Evolutionary conservation across 2,113 vertebrate genomes (phyloP).

Genomic region (Saguinus imperator): DNA sequence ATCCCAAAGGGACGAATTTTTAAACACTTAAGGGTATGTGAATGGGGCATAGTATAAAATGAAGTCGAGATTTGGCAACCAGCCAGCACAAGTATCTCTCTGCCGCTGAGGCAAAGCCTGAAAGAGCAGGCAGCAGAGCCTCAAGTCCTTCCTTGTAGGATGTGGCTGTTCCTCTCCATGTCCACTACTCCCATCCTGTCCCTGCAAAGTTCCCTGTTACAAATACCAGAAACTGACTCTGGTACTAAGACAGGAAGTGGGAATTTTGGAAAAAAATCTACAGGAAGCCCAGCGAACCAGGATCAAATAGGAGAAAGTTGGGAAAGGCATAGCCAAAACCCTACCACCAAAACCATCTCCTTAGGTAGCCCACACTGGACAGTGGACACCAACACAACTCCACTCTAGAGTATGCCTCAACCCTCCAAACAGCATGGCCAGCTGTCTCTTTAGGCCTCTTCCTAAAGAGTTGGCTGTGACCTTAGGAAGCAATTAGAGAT

Average conservation of each 20-base stretch:
- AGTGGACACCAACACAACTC: too few species aligned
- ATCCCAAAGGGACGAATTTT: background rate
- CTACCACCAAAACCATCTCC: background rate
- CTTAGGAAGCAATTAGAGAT: background rate
- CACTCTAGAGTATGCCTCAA: too few species aligned
- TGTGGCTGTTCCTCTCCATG: rapidly evolving
- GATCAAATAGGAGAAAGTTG: background rate
- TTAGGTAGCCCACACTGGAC: too few species aligned
- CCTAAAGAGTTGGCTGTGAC: background rate
- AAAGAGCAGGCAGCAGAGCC: background rate
- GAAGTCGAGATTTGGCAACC: background rate
- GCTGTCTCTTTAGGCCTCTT: background rate
- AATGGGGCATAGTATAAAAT: background rate
- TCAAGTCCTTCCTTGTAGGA: background rate
- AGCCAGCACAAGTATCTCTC: background rate
- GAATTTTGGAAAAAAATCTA: background rate
- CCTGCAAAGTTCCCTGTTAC: background rate
- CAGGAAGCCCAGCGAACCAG: background rate
- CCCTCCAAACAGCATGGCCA: background rate
- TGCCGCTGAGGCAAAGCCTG: background rate
- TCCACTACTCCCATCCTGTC: background rate
- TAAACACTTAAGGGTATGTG: background rate
- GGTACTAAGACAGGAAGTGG: background rate
- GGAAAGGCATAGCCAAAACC: background rate
- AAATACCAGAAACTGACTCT: background rate